Conservation (phyloP, 2,888 invertebrate genomes). For the Priapulus caudatus region DNA sequence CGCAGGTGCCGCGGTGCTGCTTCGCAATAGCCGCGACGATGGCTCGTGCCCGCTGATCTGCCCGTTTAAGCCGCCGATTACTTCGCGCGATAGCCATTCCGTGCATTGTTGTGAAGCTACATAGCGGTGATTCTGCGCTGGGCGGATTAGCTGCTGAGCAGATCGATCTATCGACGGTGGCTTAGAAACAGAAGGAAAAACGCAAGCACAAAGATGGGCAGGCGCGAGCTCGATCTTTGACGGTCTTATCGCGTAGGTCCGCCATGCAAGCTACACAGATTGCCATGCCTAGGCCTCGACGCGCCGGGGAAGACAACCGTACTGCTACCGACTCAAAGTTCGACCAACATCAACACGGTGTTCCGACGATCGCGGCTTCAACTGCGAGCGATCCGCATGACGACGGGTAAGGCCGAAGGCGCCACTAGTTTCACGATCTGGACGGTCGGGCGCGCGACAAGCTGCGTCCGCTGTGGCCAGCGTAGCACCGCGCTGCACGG, state of each 20-base stretch:
- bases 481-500: constrained; percentile 66
- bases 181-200: too few relatives aligned
- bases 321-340: constrained; percentile 88
- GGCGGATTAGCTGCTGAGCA: too few relatives aligned
- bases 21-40: too few relatives aligned
- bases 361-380: constrained; percentile 95
- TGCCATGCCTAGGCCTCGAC: constrained; percentile 91
- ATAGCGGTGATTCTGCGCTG: too few relatives aligned
- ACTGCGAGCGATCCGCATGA: constrained; percentile 87
- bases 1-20: too few relatives aligned
- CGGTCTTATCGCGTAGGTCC: background rate
- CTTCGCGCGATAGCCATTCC: too few relatives aligned
- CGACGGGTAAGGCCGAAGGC: constrained; percentile 78
- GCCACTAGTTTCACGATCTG: constrained; percentile 87
- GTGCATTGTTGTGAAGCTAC: too few relatives aligned
- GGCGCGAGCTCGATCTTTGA: background rate
- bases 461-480: constrained; percentile 86
- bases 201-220: too few relatives aligned
- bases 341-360: constrained; percentile 92
- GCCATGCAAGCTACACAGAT: constrained; percentile 54
- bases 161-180: too few relatives aligned
- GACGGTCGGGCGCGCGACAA: constrained; percentile 98
- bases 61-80: too few relatives aligned
- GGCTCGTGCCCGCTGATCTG: too few relatives aligned
- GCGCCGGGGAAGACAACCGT: constrained; percentile 95